Conservation (phyloP, 1,140 invertebrate genomes). For the Musca domestica region DNA sequence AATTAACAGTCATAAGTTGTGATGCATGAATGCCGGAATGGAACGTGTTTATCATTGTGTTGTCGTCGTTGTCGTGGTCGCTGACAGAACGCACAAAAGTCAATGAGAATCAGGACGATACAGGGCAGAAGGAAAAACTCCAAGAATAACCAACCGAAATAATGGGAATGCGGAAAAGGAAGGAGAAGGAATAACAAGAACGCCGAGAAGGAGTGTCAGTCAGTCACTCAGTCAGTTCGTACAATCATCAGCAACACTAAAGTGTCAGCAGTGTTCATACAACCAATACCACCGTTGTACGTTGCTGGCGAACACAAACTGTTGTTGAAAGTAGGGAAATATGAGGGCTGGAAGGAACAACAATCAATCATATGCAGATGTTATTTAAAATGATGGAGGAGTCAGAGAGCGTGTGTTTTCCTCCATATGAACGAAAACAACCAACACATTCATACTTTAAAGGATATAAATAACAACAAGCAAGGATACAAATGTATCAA, state of each 20-base stretch:
- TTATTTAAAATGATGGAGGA: constrained; percentile 5
- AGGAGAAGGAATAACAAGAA: neutral
- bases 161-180: too few relatives aligned
- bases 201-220: neutral
- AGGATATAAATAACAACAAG: neutral
- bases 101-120: neutral
- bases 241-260: too few relatives aligned
- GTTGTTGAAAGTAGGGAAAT: too few relatives aligned
- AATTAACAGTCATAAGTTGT: constrained; percentile 19
- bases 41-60: neutral
- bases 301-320: too few relatives aligned
- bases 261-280: too few relatives aligned
- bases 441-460: neutral
- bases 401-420: constrained; percentile 12
- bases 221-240: neutral
- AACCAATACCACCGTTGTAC: too few relatives aligned
- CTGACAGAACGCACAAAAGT: neutral
- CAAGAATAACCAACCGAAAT: neutral
- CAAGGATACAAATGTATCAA: neutral
- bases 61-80: neutral
- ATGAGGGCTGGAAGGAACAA: neutral
- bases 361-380: constrained; percentile 22
- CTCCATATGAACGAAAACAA: neutral
- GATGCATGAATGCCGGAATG: constrained; percentile 1
- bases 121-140: neutral